Percentiles rank a stretch among this genome's conserved stretches.
Evolutionary conservation across 2,113 vertebrate species (phyloP).

Genomic region (Oenanthe melanoleuca): DNA sequence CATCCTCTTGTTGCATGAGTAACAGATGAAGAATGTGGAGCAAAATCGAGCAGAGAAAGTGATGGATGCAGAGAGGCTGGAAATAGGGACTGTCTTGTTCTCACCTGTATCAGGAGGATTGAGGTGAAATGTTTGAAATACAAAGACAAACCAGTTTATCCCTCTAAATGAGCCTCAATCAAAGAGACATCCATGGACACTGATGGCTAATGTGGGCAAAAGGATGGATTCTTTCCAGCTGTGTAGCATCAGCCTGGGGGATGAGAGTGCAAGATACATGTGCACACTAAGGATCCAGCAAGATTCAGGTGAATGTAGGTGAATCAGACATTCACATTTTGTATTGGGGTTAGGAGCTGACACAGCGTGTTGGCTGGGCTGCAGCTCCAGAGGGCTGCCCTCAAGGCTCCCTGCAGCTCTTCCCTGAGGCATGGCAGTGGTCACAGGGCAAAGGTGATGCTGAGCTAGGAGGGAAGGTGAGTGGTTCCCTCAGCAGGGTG

Average conservation of each 20-base stretch:
- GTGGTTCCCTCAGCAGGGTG: fast-evolving
- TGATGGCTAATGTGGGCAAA: background rate
- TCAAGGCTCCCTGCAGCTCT: background rate
- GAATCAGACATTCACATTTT: fast-evolving
- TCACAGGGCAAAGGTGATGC: background rate
- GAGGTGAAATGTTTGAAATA: background rate
- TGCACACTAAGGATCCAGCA: background rate
- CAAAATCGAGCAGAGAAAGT: background rate
- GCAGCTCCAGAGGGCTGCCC: background rate
- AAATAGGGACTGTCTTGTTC: background rate
- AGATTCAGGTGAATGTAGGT: background rate
- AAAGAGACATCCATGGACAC: background rate
- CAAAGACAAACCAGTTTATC: background rate
- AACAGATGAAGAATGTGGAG: background rate
- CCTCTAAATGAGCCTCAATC: background rate
- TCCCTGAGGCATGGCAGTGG: fast-evolving
- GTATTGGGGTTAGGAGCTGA: fast-evolving
- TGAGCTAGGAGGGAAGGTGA: background rate
- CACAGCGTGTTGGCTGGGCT: background rate
- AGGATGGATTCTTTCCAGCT: background rate
- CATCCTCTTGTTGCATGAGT: background rate
- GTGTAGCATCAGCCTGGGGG: background rate
- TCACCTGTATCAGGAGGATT: background rate
- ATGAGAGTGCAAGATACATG: background rate
- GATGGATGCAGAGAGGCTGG: background rate